Percentiles rank a stretch among this genome's conserved stretches.
Conservation (phyloP, 2,888 invertebrate species). For the Andricus curvator region DNA sequence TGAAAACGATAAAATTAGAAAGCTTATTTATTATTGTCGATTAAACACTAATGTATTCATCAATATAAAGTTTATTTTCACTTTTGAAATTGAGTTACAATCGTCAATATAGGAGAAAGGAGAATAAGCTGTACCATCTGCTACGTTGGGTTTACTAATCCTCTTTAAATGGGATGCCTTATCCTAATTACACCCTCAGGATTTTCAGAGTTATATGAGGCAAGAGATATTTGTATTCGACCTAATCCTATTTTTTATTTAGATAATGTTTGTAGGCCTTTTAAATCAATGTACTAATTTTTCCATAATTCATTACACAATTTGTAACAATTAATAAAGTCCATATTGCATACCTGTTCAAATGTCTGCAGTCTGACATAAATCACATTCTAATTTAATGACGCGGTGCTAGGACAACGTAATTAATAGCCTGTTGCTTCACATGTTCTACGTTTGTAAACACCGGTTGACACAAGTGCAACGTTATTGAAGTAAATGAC, state of each 20-base stretch:
- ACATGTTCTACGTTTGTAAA: slow-evolving; percentile 37
- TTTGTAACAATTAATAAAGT: neutral
- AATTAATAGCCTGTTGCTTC: slow-evolving; percentile 40
- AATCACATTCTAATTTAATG: slow-evolving; percentile 35
- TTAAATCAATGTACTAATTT: neutral
- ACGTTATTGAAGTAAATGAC: slow-evolving; percentile 36
- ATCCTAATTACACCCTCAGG: neutral
- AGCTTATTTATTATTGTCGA: too few relatives aligned
- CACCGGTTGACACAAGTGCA: slow-evolving; percentile 29
- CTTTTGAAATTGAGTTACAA: neutral
- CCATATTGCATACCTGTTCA: neutral
- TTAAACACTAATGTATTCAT: too few relatives aligned
- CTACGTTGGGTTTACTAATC: neutral
- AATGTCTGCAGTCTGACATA: slow-evolving; percentile 28
- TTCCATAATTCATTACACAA: neutral
- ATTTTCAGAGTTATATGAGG: neutral
- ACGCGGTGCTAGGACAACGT: slow-evolving; percentile 32
- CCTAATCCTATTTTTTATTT: too few relatives aligned
- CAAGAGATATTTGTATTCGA: neutral
- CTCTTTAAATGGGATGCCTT: neutral
- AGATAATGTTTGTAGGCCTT: neutral
- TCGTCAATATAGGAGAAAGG: neutral
- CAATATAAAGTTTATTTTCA: too few relatives aligned
- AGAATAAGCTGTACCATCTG: neutral
- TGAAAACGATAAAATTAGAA: neutral